phyloP scores from a whole-genome alignment of 2,113 vertebrate species.

The Rhagologus leucostigma region DNA sequence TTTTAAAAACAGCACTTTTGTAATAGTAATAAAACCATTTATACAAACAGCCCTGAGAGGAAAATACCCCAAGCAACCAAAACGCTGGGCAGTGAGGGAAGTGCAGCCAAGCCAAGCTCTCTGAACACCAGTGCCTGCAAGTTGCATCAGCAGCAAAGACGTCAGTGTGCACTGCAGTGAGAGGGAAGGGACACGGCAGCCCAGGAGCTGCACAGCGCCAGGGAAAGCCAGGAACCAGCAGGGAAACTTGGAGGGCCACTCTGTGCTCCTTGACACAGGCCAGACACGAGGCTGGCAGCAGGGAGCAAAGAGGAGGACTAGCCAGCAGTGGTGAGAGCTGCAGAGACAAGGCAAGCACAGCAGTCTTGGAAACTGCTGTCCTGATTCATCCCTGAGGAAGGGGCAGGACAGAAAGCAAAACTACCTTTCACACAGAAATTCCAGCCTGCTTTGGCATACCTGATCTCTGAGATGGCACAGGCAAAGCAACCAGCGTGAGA shows the following conservation, averaged over 20 bases:
- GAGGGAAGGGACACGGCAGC: neutral
- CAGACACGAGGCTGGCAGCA: neutral
- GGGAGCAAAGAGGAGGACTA: neutral
- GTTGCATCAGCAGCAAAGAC: constrained; percentile 24
- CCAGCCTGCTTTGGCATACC: neutral
- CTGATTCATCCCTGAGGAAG: neutral
- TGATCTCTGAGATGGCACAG: neutral
- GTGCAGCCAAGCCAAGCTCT: neutral
- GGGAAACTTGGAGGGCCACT: neutral
- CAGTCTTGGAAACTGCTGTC: neutral
- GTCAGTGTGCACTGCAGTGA: neutral
- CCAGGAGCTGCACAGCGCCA: neutral
- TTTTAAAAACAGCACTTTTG: neutral
- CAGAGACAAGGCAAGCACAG: neutral
- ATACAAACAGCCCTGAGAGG: neutral
- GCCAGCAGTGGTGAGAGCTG: neutral
- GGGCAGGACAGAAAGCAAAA: neutral
- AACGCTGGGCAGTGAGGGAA: neutral
- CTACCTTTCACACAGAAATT: neutral
- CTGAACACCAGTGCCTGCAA: neutral
- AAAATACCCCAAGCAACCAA: neutral
- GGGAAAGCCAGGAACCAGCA: neutral
- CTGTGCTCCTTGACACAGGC: neutral
- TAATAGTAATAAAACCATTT: neutral
- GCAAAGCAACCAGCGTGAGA: neutral